phyloP scores from a whole-genome alignment of 1,140 invertebrate species.

The Ostrea edulis region DNA sequence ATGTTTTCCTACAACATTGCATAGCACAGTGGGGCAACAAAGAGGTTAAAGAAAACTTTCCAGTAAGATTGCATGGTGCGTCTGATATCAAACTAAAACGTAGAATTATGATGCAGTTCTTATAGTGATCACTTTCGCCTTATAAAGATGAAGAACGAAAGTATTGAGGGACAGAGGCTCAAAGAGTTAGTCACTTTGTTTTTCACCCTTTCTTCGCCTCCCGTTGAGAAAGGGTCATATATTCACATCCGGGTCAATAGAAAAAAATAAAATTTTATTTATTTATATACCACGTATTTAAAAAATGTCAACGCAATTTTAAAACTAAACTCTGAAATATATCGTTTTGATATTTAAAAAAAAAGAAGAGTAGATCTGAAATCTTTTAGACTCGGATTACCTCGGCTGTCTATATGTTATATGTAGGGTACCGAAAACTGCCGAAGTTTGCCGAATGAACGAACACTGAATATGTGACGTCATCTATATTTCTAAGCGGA shows the following conservation, averaged over 20 bases:
- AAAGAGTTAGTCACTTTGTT: neutral
- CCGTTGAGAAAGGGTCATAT: neutral
- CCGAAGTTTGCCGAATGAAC: no score
- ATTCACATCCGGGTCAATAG: conserved; percentile 7
- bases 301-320: neutral
- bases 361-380: no score
- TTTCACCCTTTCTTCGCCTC: neutral
- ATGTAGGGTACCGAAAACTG: no score
- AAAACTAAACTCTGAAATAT: neutral
- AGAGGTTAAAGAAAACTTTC: neutral
- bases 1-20: conserved; percentile 13
- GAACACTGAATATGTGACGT: no score
- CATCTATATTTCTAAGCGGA: neutral
- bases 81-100: neutral
- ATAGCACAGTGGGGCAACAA: neutral
- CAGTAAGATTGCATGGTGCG: neutral
- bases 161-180: neutral
- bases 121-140: neutral
- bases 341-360: no score
- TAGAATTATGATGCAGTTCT: neutral
- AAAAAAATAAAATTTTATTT: neutral
- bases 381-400: no score
- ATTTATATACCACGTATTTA: no score
- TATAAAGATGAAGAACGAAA: neutral
- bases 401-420: no score